phyloP scores from a whole-genome alignment of 1,140 invertebrate species.

The Oryzaephilus surinamensis region DNA sequence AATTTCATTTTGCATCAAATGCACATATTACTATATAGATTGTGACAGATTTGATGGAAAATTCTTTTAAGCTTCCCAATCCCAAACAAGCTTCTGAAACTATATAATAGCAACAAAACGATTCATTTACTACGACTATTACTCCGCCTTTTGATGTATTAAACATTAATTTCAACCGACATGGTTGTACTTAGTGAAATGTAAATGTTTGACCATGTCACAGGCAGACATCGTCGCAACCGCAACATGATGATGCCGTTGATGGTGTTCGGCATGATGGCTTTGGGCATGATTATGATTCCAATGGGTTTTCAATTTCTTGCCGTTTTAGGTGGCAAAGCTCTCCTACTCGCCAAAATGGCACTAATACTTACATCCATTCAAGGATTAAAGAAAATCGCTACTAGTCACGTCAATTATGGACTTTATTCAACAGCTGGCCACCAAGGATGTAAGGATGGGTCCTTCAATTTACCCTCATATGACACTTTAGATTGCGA shows the following conservation, averaged over 20 bases:
- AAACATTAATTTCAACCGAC: too few species aligned
- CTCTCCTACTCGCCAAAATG: conserved; percentile 62
- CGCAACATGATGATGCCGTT: conserved; percentile 45
- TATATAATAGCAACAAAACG: too few species aligned
- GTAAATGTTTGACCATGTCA: too few species aligned
- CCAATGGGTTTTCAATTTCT: conserved; percentile 70
- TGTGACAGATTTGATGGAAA: too few species aligned
- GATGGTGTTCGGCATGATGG: conserved; percentile 60
- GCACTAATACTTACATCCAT: conserved; percentile 65
- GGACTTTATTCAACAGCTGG: conserved; percentile 24
- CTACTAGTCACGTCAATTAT: conserved; percentile 32
- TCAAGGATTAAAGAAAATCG: conserved; percentile 53
- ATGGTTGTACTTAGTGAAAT: too few species aligned
- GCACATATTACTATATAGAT: too few species aligned
- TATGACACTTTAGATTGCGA: conserved; percentile 7
- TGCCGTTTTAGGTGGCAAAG: conserved; percentile 64
- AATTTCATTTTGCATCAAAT: too few species aligned
- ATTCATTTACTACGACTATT: too few species aligned
- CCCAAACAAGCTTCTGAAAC: too few species aligned
- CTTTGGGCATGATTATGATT: conserved; percentile 57
- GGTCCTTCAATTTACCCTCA: background rate
- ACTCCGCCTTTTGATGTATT: too few species aligned
- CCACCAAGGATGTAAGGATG: conserved; percentile 13
- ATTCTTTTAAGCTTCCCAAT: too few species aligned
- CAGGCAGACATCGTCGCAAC: background rate